Base-by-base conservation (phyloP, 2,888 invertebrate genomes). In the Trichogramma evanescens region DNA sequence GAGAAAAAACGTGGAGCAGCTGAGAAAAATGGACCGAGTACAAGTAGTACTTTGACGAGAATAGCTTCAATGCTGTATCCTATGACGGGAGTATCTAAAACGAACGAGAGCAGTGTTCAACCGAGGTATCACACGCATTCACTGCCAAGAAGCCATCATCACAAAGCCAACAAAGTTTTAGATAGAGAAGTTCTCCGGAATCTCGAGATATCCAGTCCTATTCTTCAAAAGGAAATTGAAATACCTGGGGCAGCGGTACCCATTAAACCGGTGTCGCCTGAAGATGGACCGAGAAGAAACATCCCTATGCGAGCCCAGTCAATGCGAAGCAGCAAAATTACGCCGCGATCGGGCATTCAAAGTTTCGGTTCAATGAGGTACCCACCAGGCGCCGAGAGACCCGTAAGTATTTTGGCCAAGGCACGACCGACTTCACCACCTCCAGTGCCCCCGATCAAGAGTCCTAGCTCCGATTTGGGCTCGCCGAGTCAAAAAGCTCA, bases 311-410 rank as follows among this genome's bases (percentile, higher is more conserved):
- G 93, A 56, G 88, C 92, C 0, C 92, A 92, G 70, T 92, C 92
- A 68, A 89, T 93, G 89, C 81, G 91, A 66, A 86, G 86, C 55
- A 71, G 77, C 1, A 74, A 75, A 50, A 71, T 76, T 5, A 75
- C 78, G 0, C 81, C 80, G 10, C 82, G 86, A 70, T 86, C 89
- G 0, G 79, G 80, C 0, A 82, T 91, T 43, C 90, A 88, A 64
- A 86, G 86, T 42, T 92, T 92, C 69, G 92, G 92, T 0, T 92
- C 92, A 0, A 91, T 92, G 90, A 80, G 93, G 41, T 86, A 89
- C 67, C 81, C 88, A 0, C 82, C 84, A 0, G 82, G 82, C 66
- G 78, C 79, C 0, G 86, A 86, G 26, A 81, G 93, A 55, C 92
- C 93, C 0, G 81, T 89, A 38, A 92, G 92, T 63, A 86, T 90